Percentiles rank a stretch among this genome's conserved stretches.
Conservation (phyloP, 53 echinoderm and acorn worm species). For the Crossaster papposus region DNA sequence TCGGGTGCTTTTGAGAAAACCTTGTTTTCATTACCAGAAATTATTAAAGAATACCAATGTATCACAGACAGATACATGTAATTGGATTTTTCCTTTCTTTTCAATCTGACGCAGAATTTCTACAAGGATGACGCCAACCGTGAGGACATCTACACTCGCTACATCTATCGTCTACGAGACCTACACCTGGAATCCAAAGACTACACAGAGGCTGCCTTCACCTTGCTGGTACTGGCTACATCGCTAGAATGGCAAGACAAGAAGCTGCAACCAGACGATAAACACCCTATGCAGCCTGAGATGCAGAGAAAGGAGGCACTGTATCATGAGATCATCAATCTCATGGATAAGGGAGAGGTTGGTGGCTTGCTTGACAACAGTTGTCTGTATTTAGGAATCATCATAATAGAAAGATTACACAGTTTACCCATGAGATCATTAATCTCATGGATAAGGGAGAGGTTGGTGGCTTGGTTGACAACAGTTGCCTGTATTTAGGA, state of each 20-base stretch:
- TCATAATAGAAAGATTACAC: too few relatives aligned
- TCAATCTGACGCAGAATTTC: conserved; percentile 65
- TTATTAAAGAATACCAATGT: too few relatives aligned
- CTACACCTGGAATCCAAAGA: conserved; percentile 78
- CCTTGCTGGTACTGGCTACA: conserved; percentile 77
- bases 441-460: too few relatives aligned
- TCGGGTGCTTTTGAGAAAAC: too few relatives aligned
- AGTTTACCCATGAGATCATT: too few relatives aligned
- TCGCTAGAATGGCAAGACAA: conserved; percentile 79
- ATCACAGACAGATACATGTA: too few relatives aligned
- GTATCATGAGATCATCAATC: conserved; percentile 82
- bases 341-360: conserved; percentile 89
- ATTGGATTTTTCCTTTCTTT: neutral
- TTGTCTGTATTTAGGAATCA: too few relatives aligned
- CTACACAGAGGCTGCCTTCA: conserved; percentile 90
- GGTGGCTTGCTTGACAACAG: neutral
- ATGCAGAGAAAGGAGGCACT: conserved; percentile 82
- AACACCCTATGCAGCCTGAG: conserved; percentile 69
- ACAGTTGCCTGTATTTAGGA: too few relatives aligned
- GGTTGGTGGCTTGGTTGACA: too few relatives aligned
- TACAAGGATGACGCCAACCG: conserved; percentile 92
- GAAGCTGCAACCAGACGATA: conserved; percentile 62
- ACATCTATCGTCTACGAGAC: conserved; percentile 92
- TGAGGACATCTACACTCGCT: conserved; percentile 85
- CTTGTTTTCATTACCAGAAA: too few relatives aligned